Evolutionary conservation across 2,797 vertebrate genomes (phyloP), one percentile per base, ranked within the genome.

Genomic region (Megalops cyprinoides): DNA sequence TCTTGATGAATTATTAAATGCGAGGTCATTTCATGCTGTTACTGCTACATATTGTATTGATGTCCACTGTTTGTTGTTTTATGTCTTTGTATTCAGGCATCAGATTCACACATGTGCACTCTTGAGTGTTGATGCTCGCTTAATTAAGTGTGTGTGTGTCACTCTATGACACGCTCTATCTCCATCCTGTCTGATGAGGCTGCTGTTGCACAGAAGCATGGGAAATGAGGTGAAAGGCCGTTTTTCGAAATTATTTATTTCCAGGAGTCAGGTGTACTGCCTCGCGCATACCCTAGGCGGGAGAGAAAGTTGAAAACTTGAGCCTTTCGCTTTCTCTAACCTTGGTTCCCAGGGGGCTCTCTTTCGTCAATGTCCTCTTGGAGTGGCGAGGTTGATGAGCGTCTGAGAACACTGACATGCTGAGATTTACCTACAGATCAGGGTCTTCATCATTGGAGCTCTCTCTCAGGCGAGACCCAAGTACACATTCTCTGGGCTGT

Each of bases 391-490:
- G 28, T 10, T 1, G 74, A 25, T 58, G 76, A 39, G 48, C 53
- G 73, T 46, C 65, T 58, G 51, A 65, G 14, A 0, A 14, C 62
- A 39, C 60, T 18, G 77, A 65, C 42, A 67, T 60, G 42, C 60
- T 9, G 28, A 39, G 15, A 31, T 42, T 48, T 44, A 28, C 53
- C 42, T 75, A 48, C 18, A 23, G 65, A 65, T 53, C 14, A 9
- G 18, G 18, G 69, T 49, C 69, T 23, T 46, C 20, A 28, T 55
- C 48, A 4, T 75, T 7, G n/a, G n/a, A n/a, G 34, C 23, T 14
- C 10, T 56, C 67, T 51, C 53, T 78, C 31, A 14, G 37, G 53
- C 37, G n/a, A 25, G 65, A 82, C 69, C 37, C 58, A 56, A 77
- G 49, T 37, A 25, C 48, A 15, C 28, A 18, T 48, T 74, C 67